Evolutionary conservation across 1,140 invertebrate species (phyloP), one percentile per base, ranked within the genome.

Genomic region (Eriosoma lanigerum): DNA sequence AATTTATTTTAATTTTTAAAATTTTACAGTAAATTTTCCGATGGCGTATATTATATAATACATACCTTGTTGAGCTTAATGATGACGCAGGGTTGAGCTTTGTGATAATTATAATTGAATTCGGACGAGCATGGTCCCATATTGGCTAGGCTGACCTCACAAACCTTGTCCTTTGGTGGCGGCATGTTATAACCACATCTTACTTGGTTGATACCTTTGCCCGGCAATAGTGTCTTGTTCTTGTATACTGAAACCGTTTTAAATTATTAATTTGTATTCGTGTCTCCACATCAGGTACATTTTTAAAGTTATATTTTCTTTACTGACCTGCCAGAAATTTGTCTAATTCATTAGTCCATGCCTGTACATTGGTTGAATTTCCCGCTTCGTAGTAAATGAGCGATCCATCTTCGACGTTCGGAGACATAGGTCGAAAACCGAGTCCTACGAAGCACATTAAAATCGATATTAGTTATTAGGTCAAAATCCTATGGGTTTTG

Each of bases 11-110:
- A n/a, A n/a, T n/a, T n/a, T n/a, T n/a, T n/a, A n/a, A n/a, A n/a
- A n/a, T n/a, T n/a, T n/a, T n/a, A n/a, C n/a, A n/a, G n/a, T n/a
- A n/a, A n/a, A n/a, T n/a, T n/a, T n/a, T n/a, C n/a, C n/a, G n/a
- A n/a, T n/a, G n/a, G n/a, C n/a, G n/a, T n/a, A n/a, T n/a, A n/a
- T n/a, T n/a, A 38, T 26, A 3, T 24, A n/a, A 10, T 32, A 85
- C 85, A 88, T 85, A 94, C 92, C 87, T 89, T 92, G 84, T 96
- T 96, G n/a, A 96, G 86, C 86, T 96, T 96, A 72, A 96, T 88
- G 84, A 95, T 92, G 82, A 96, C 86, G 86, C 94, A 96, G 0
- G 94, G 94, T 12, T 90, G 89, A 50, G 90, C 90, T 24, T 88
- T 86, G 24, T 87, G 86, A 84, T 91, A 97, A 0, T 94, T 93